Evolutionary conservation across 2,797 vertebrate species (phyloP).

Genomic region (Protonibea diacanthus): DNA sequence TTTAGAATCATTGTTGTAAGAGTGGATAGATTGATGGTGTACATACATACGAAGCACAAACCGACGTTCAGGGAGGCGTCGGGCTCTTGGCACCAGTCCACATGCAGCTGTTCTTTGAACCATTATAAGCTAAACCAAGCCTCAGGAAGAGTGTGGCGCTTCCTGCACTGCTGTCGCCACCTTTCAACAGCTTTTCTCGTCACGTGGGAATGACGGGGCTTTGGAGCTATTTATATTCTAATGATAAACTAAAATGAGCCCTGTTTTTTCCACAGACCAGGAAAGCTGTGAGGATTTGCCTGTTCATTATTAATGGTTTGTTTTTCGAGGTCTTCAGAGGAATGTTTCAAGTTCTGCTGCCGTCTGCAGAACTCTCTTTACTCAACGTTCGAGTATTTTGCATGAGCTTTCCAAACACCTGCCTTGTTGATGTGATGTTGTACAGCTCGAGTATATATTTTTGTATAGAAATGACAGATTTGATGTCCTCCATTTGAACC

Average conservation of each 20-base stretch:
- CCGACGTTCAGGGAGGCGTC: constrained; percentile 3
- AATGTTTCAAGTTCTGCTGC: background rate
- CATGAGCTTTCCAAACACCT: constrained; percentile 44
- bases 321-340: constrained; percentile 11
- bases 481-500: background rate
- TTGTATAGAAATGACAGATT: constrained; percentile 51
- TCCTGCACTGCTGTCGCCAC: background rate
- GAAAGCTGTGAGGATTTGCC: constrained; percentile 12
- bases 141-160: constrained; percentile 17
- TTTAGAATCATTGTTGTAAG: background rate
- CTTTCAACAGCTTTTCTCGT: constrained; percentile 7
- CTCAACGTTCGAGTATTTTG: constrained; percentile 35
- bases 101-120: constrained; percentile 21
- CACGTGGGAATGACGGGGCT: background rate
- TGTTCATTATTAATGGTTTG: background rate
- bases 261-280: constrained; percentile 18
- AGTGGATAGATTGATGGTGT: background rate
- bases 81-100: background rate
- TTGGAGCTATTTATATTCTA: constrained; percentile 17
- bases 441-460: constrained; percentile 67
- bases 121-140: constrained; percentile 41
- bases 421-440: constrained; percentile 26
- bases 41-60: constrained; percentile 22
- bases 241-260: constrained; percentile 9
- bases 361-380: constrained; percentile 1